Percentiles rank a stretch among this genome's conserved stretches.
Evolutionary conservation across 2,797 vertebrate genomes (phyloP).

Genomic region (Agapornis canus): DNA sequence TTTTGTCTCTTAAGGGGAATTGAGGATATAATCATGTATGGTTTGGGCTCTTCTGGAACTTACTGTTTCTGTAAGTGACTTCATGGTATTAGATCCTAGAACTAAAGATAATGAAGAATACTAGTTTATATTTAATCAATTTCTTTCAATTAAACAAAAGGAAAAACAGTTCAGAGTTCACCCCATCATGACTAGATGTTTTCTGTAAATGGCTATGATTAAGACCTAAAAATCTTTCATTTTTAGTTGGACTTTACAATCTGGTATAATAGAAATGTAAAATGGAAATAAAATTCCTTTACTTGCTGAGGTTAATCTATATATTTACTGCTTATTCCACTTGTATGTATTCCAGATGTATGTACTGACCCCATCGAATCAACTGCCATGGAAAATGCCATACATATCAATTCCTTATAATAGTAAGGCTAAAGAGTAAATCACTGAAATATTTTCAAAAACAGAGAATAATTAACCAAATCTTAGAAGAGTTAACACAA

Average conservation of each 20-base stretch:
- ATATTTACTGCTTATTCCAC: not conserved
- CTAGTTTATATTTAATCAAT: not conserved
- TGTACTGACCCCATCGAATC: not conserved
- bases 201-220: not conserved
- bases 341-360: too few relatives aligned
- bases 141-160: constrained; percentile 37
- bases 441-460: not conserved
- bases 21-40: not conserved
- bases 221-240: not conserved
- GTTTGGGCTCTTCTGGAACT: not conserved
- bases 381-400: not conserved
- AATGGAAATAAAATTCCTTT: not conserved
- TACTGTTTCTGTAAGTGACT: not conserved
- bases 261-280: not conserved
- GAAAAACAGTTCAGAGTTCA: not conserved
- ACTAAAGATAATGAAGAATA: not conserved
- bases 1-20: not conserved
- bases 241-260: not conserved
- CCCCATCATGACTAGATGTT: not conserved
- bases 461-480: not conserved
- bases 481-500: not conserved
- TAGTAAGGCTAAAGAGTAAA: not conserved
- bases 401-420: not conserved
- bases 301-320: not conserved
- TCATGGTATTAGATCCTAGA: not conserved